Conservation (phyloP, 2,113 vertebrate genomes). For the Turdus rufiventris region DNA sequence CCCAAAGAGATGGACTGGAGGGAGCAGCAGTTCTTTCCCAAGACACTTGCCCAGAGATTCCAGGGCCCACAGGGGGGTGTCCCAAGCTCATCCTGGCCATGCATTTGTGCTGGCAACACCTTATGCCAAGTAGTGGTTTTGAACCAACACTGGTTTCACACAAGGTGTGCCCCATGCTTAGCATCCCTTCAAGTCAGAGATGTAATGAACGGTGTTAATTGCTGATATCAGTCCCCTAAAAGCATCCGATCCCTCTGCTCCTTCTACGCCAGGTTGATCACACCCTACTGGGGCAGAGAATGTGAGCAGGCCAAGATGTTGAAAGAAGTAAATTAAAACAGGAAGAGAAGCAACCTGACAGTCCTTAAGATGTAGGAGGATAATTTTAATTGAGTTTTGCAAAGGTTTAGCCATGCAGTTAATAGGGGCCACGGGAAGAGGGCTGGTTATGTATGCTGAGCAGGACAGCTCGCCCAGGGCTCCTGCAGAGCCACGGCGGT, state of each 20-base stretch:
- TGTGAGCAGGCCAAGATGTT: not conserved
- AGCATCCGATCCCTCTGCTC: not conserved
- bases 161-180: not conserved
- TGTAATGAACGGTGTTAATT: not conserved
- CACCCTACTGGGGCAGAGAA: not conserved
- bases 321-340: conserved; percentile 36
- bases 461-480: not conserved
- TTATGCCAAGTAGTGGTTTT: not conserved
- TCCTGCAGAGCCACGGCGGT: fast-evolving
- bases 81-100: not conserved
- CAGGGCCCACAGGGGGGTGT: fast-evolving
- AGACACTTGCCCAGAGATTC: not conserved
- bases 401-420: conserved; percentile 7
- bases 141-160: not conserved
- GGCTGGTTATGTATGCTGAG: not conserved
- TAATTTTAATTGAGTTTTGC: conserved; percentile 57
- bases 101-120: not conserved
- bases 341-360: not conserved
- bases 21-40: not conserved
- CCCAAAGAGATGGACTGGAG: not conserved
- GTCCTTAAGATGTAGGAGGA: conserved; percentile 18
- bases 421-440: conserved; percentile 24
- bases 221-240: not conserved
- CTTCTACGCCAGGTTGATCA: not conserved
- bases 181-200: not conserved